Conservation (phyloP, 2,888 invertebrate genomes). For the Lamproptera curius region DNA sequence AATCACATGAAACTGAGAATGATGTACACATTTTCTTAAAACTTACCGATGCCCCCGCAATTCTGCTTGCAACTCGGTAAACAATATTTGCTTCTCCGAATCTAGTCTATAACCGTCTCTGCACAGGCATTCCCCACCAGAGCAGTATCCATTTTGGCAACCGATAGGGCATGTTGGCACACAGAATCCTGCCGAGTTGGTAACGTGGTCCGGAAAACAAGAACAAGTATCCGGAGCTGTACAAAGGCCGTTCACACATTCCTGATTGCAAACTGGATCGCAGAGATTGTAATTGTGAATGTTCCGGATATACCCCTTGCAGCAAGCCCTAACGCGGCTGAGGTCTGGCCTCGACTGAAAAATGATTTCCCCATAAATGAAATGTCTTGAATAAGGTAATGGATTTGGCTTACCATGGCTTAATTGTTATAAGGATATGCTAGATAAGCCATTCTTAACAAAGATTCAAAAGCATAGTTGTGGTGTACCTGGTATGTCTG, state of each 20-base stretch:
- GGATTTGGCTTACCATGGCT: no score
- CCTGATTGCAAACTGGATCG: conserved; percentile 78
- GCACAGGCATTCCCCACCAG: conserved; percentile 81
- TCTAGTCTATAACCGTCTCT: conserved; percentile 77
- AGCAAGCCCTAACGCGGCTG: conserved; percentile 83
- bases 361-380: no score
- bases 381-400: no score
- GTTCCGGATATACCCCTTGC: conserved; percentile 83
- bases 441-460: background rate
- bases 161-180: conserved; percentile 83
- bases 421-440: background rate
- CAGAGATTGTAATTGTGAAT: conserved; percentile 76
- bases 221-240: conserved; percentile 80
- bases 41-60: conserved; percentile 70
- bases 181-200: conserved; percentile 73
- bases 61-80: conserved; percentile 74
- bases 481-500: background rate
- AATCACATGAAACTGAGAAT: no score
- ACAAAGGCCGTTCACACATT: conserved; percentile 81
- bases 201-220: conserved; percentile 80
- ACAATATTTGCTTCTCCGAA: conserved; percentile 77
- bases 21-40: no score
- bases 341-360: conserved; percentile 77
- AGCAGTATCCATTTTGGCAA: conserved; percentile 82
- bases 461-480: background rate